Evolutionary conservation across 2,888 invertebrate genomes (phyloP).

Genomic region (Dasysyrphus tricinctus): DNA sequence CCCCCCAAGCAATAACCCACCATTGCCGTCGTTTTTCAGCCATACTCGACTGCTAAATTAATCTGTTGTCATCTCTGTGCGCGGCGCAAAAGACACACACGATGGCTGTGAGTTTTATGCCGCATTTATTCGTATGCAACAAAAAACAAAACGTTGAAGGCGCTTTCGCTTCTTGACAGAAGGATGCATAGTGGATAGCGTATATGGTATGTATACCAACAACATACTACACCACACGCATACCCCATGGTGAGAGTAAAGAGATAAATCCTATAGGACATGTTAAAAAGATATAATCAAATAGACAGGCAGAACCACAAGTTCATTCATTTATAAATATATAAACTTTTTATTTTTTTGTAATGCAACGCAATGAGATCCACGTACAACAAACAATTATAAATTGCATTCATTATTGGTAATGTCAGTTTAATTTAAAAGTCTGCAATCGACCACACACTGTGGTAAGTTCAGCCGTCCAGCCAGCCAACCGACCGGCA

Average conservation of each 20-base stretch:
- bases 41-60: constrained; percentile 47
- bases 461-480: constrained; percentile 5
- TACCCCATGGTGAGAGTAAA: constrained; percentile 36
- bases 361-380: constrained; percentile 18
- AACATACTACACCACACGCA: constrained; percentile 18
- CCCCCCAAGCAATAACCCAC: constrained; percentile 61
- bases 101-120: constrained; percentile 14
- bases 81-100: constrained; percentile 40
- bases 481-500: not conserved
- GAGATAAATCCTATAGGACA: constrained; percentile 21
- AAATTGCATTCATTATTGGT: constrained; percentile 72
- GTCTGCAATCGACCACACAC: constrained; percentile 72
- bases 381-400: constrained; percentile 68
- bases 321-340: constrained; percentile 1
- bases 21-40: not conserved
- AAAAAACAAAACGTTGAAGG: not conserved
- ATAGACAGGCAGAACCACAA: not conserved
- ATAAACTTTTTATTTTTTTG: not conserved
- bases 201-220: not conserved
- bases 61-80: constrained; percentile 62
- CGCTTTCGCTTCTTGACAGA: constrained; percentile 33
- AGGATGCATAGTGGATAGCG: constrained; percentile 11
- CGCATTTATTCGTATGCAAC: not conserved
- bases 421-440: constrained; percentile 66
- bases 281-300: constrained; percentile 7